A percentile compares a stretch with the other conserved stretches of the same genome.
Conservation (phyloP, 2,888 invertebrate genomes). For the Pyrochroa serraticornis region DNA sequence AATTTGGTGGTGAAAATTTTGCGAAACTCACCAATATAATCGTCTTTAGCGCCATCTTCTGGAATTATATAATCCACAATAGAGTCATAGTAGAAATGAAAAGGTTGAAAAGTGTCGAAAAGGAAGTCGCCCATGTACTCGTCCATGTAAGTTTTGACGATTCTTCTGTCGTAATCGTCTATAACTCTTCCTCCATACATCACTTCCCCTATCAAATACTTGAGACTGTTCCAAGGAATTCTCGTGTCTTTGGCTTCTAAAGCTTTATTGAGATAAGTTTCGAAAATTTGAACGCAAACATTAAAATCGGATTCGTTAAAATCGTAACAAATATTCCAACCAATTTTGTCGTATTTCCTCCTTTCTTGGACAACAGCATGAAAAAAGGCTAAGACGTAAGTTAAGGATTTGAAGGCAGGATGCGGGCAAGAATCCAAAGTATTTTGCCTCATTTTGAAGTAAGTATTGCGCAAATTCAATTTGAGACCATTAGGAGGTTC, state of each 20-base stretch:
- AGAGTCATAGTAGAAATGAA: conserved; percentile 83
- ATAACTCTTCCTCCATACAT: conserved; percentile 96
- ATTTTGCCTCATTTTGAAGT: conserved; percentile 80
- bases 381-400: conserved; percentile 90
- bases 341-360: conserved; percentile 91
- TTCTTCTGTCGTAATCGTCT: conserved; percentile 87
- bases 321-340: conserved; percentile 94
- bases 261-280: conserved; percentile 81
- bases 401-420: conserved; percentile 76
- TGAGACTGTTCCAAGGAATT: conserved; percentile 89
- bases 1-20: conserved; percentile 3
- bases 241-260: conserved; percentile 63
- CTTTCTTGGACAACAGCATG: conserved; percentile 93
- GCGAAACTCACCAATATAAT: conserved; percentile 69
- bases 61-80: conserved; percentile 82
- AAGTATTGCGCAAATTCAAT: conserved; percentile 86
- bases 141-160: conserved; percentile 87
- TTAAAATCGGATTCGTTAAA: conserved; percentile 93
- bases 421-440: conserved; percentile 77
- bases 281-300: conserved; percentile 84
- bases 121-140: conserved; percentile 95
- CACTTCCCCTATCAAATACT: conserved; percentile 92
- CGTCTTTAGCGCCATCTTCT: conserved; percentile 67
- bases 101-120: conserved; percentile 89
- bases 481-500: conserved; percentile 93